Percentiles rank a stretch among this genome's conserved stretches.
Conservation (phyloP, 2,113 vertebrate species). For the Pontoporia blainvillei region DNA sequence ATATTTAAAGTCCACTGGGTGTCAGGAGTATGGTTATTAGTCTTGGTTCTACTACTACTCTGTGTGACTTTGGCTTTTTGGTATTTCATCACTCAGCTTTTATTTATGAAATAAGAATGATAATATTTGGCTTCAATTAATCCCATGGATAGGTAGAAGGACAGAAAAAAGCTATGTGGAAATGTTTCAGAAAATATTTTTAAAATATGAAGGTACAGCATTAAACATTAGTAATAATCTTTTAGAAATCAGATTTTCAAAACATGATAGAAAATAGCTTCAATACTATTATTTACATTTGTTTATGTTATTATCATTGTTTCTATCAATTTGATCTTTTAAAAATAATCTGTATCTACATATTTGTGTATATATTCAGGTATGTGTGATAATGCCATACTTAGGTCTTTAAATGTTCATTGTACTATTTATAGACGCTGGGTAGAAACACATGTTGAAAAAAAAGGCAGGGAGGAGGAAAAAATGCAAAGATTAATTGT, state of each 20-base stretch:
- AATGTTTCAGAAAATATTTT: not conserved
- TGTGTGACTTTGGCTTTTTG: not conserved
- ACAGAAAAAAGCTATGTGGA: not conserved
- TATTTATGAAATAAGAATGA: not conserved
- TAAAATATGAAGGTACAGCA: not conserved
- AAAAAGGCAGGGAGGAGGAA: not conserved
- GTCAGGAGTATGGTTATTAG: not conserved
- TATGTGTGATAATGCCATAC: not conserved
- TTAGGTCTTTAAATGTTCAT: not conserved
- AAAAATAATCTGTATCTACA: not conserved
- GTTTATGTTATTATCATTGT: not conserved
- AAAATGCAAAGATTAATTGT: not conserved
- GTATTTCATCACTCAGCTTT: not conserved
- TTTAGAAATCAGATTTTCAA: not conserved
- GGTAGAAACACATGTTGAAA: not conserved
- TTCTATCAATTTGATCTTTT: not conserved
- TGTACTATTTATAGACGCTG: not conserved
- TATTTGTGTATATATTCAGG: not conserved
- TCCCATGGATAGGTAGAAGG: accelerated
- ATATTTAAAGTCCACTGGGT: too few species aligned
- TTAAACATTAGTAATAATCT: not conserved
- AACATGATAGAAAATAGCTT: not conserved
- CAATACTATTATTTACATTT: not conserved
- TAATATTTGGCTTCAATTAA: not conserved
- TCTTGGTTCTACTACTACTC: not conserved